Evolutionary conservation across 1,140 invertebrate genomes (phyloP).

Genomic region (Maniola jurtina): DNA sequence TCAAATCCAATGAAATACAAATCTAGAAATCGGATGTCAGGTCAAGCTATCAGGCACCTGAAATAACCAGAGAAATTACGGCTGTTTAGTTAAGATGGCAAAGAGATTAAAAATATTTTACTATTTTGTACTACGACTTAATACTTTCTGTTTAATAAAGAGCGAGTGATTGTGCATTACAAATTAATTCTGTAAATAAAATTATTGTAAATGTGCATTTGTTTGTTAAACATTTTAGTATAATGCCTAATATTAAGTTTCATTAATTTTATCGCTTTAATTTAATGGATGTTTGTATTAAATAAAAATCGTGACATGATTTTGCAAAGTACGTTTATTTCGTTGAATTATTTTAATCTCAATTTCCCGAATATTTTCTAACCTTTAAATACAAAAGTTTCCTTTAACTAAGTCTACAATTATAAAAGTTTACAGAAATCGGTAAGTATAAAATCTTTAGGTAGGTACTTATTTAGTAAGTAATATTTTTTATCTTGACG

Average conservation of each 20-base stretch:
- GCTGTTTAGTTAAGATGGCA: no score
- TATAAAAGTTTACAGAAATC: conserved; percentile 14
- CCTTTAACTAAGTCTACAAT: conserved; percentile 3
- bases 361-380: conserved; percentile 21
- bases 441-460: conserved; percentile 8
- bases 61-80: no score
- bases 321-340: conserved; percentile 26
- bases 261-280: conserved; percentile 23
- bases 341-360: conserved; percentile 15
- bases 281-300: conserved; percentile 15
- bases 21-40: no score
- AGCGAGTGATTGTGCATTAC: background rate
- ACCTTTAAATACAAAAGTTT: conserved; percentile 12
- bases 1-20: no score
- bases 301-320: conserved; percentile 31
- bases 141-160: background rate
- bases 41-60: no score
- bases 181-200: background rate
- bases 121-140: no score
- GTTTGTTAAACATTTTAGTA: conserved; percentile 17
- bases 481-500: conserved; percentile 2
- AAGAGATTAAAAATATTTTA: no score
- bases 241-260: conserved; percentile 24
- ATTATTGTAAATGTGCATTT: background rate
- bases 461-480: background rate